These are phyloP conservation scores for Oriolus oriolus DNA, from an alignment of 2,113 vertebrate species.

Conservation along the genomic window DNA sequence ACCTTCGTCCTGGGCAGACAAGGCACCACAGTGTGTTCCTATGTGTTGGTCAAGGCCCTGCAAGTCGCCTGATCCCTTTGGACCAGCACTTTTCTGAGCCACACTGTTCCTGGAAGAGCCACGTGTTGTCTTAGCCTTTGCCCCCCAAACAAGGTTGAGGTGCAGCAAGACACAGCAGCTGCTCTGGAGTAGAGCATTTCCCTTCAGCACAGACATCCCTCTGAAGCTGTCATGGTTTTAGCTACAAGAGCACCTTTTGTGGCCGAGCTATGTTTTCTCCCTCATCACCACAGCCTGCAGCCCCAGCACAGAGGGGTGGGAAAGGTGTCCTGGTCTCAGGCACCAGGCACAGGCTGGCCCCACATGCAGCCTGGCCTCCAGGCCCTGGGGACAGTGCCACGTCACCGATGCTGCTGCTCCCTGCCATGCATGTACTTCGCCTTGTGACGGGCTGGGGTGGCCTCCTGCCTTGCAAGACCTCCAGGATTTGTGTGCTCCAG, in stretches of 20 bases:
- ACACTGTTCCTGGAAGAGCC: not conserved
- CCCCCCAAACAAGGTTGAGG: not conserved
- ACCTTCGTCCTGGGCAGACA: not conserved
- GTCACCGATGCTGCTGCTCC: not conserved
- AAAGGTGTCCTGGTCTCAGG: not conserved
- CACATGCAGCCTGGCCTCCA: not conserved
- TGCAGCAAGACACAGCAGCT: not conserved
- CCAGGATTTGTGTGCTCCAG: not conserved
- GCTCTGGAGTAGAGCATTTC: not conserved
- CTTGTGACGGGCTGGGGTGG: not conserved
- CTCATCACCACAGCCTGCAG: not conserved
- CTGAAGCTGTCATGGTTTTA: not conserved
- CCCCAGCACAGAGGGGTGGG: accelerated
- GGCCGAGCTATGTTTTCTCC: not conserved
- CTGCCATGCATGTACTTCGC: not conserved
- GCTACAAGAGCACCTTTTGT: not conserved
- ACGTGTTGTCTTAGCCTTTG: not conserved
- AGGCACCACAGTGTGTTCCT: not conserved
- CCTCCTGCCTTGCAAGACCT: not conserved
- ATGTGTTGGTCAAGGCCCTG: not conserved
- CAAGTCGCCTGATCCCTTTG: not conserved
- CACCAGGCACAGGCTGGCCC: not conserved
- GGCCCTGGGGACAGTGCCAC: not conserved
- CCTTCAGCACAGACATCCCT: not conserved
- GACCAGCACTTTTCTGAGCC: not conserved